These are phyloP conservation scores for Stichodactyla helianthus DNA, from an alignment of 64 coral and sea anemone genomes.

Conservation along the genomic window DNA sequence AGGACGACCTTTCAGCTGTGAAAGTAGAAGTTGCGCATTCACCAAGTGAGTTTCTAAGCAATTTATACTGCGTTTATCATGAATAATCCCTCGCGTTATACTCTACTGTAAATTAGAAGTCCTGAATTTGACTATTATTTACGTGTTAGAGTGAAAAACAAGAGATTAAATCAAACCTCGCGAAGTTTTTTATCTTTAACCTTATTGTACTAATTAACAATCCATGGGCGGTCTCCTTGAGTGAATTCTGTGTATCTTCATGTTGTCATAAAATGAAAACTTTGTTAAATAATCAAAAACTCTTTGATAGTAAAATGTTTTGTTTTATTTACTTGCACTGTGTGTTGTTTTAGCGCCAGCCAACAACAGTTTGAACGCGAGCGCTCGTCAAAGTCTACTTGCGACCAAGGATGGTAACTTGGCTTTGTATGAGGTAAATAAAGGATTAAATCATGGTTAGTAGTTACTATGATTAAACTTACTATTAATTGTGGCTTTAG, in stretches of 20 bases:
- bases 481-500: background rate
- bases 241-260: background rate
- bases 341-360: constrained; percentile 19
- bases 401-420: constrained; percentile 68
- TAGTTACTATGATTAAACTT: no score
- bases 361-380: constrained; percentile 15
- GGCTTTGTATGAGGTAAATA: constrained; percentile 83
- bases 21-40: constrained; percentile 30
- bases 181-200: background rate
- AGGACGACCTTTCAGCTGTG: background rate
- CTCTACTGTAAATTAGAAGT: background rate
- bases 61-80: background rate
- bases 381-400: constrained; percentile 3
- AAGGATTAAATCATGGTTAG: background rate
- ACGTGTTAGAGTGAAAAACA: background rate
- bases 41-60: background rate
- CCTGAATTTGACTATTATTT: background rate
- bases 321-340: background rate
- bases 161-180: background rate
- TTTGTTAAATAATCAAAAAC: background rate
- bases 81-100: background rate
- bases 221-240: background rate
- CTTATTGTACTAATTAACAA: background rate
- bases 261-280: background rate
- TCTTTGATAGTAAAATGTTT: background rate